A percentile compares a stretch with the other conserved stretches of the same genome.
Evolutionary conservation across 2,797 vertebrate genomes (phyloP).

Genomic region (Sebastes oblongus): DNA sequence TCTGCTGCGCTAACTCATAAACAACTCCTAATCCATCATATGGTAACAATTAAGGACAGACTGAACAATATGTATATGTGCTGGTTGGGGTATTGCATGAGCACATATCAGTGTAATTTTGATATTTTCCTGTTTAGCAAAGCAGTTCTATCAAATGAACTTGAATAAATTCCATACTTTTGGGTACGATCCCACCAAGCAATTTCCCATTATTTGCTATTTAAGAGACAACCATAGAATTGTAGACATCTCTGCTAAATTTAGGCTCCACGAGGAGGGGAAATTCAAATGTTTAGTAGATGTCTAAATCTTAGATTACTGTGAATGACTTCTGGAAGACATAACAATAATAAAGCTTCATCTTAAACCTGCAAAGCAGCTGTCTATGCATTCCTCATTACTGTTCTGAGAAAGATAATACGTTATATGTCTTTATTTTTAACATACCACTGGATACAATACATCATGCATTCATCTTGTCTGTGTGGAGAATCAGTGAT

Average conservation of each 20-base stretch:
- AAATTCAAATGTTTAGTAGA: background rate
- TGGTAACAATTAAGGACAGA: constrained; percentile 43
- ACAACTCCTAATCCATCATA: constrained; percentile 47
- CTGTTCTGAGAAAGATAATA: background rate
- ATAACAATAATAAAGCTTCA: background rate
- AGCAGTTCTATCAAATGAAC: background rate
- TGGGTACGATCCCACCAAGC: background rate
- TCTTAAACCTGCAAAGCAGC: background rate
- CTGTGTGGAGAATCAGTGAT: background rate
- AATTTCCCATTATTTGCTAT: constrained; percentile 9
- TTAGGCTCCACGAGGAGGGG: background rate
- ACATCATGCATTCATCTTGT: background rate
- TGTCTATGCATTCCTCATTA: background rate
- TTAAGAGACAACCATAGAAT: background rate
- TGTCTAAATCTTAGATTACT: background rate
- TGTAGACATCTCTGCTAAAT: background rate
- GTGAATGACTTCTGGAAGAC: background rate
- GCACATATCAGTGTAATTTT: background rate
- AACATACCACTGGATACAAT: background rate
- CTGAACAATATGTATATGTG: constrained; percentile 4
- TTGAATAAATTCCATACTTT: background rate
- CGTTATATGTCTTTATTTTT: background rate
- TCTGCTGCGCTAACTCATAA: constrained; percentile 47
- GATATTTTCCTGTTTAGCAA: constrained; percentile 15
- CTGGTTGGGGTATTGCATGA: background rate